Evolutionary conservation across 2,888 invertebrate genomes (phyloP).

Genomic region (Tethea ocularis): DNA sequence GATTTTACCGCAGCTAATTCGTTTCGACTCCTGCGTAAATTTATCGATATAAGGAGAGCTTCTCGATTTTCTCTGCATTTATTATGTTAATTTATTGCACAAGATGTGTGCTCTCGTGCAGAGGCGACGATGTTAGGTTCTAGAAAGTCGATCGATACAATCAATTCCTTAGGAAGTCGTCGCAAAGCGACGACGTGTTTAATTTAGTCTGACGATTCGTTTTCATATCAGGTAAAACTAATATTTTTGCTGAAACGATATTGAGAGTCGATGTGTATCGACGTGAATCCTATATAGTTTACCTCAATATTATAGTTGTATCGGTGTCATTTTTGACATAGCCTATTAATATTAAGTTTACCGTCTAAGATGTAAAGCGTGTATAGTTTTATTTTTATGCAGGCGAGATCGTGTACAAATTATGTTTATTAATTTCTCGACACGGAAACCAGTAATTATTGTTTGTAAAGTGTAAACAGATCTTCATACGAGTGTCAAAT

Average conservation of each 20-base stretch:
- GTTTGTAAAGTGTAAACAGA: slow-evolving; percentile 26
- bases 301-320: slow-evolving; percentile 80
- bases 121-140: slow-evolving; percentile 34
- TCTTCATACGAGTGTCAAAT: slow-evolving; percentile 43
- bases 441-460: slow-evolving; percentile 40
- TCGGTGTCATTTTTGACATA: slow-evolving; percentile 79
- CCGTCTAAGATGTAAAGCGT: slow-evolving; percentile 74
- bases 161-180: slow-evolving; percentile 31
- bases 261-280: slow-evolving; percentile 60
- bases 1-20: slow-evolving; percentile 28
- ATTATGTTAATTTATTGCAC: slow-evolving; percentile 52
- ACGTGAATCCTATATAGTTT: slow-evolving; percentile 79
- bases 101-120: slow-evolving; percentile 43
- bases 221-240: slow-evolving; percentile 65
- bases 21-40: slow-evolving; percentile 43
- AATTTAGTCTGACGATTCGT: slow-evolving; percentile 53
- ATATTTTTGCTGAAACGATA: slow-evolving; percentile 63
- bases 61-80: slow-evolving; percentile 59
- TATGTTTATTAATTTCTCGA: slow-evolving; percentile 66
- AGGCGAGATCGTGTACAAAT: slow-evolving; percentile 75
- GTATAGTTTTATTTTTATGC: slow-evolving; percentile 63
- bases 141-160: slow-evolving; percentile 38
- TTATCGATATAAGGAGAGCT: slow-evolving; percentile 40
- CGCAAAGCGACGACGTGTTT: slow-evolving; percentile 38
- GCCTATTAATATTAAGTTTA: slow-evolving; percentile 82